Conservation (phyloP, 2,113 vertebrate genomes). For the Ancistrus triradiatus region DNA sequence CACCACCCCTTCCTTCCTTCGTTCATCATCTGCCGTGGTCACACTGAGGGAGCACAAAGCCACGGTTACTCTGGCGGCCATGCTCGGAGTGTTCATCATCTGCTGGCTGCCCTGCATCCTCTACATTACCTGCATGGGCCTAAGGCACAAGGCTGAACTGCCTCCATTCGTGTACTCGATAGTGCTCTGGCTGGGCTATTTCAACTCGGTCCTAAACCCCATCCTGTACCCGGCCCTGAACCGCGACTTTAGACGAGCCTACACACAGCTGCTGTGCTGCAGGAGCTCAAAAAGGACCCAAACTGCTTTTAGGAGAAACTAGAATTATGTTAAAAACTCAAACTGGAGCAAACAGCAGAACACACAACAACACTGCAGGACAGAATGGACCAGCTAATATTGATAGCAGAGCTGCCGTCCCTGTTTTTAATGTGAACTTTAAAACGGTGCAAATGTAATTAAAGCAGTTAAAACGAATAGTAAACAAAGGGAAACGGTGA, state of each 20-base stretch:
- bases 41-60: slow-evolving; percentile 86
- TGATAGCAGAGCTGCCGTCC: not conserved
- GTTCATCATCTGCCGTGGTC: slow-evolving; percentile 54
- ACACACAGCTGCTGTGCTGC: slow-evolving; percentile 77
- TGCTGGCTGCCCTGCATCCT: slow-evolving; percentile 97
- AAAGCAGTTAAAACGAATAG: too few relatives aligned
- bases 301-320: not conserved
- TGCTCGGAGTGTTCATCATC: slow-evolving; percentile 85
- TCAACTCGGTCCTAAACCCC: slow-evolving; percentile 92
- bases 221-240: slow-evolving; percentile 87
- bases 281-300: slow-evolving; percentile 21
- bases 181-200: slow-evolving; percentile 85
- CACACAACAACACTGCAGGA: slow-evolving; percentile 17
- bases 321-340: not conserved
- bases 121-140: slow-evolving; percentile 75
- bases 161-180: slow-evolving; percentile 54
- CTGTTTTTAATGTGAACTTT: too few relatives aligned
- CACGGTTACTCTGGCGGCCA: slow-evolving; percentile 79
- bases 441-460: too few relatives aligned
- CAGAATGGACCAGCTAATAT: not conserved
- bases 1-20: slow-evolving; percentile 58
- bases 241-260: slow-evolving; percentile 83
- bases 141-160: slow-evolving; percentile 51
- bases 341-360: slow-evolving; percentile 22
- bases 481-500: too few relatives aligned